Evolutionary conservation across 1,140 invertebrate genomes (phyloP).

Genomic region (Doryteuthis pealeii): DNA sequence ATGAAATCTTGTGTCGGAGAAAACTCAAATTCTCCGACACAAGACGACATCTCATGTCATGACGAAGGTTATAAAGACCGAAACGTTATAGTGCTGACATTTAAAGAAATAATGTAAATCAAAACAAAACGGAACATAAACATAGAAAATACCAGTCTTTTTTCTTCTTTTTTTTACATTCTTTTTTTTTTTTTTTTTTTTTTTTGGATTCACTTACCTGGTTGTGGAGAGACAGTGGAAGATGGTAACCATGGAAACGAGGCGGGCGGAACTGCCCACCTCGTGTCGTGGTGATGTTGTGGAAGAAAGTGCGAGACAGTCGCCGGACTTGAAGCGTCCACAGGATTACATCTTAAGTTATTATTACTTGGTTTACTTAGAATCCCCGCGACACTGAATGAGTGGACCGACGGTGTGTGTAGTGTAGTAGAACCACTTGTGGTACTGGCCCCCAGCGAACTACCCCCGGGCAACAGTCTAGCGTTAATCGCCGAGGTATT

Average conservation of each 20-base stretch:
- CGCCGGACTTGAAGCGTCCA: background rate
- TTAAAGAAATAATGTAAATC: background rate
- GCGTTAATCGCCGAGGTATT: background rate
- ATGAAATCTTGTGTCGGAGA: too few species aligned
- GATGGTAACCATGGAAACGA: constrained; percentile 6
- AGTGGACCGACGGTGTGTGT: constrained; percentile 1
- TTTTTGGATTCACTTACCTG: background rate
- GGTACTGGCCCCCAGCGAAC: background rate
- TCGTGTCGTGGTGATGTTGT: background rate
- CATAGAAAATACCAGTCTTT: background rate
- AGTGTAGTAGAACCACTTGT: background rate
- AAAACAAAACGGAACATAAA: background rate
- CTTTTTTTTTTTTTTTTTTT: background rate
- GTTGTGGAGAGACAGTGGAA: background rate
- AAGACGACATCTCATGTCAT: too few species aligned
- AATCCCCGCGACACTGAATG: constrained; percentile 11
- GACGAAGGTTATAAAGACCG: too few species aligned
- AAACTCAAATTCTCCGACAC: too few species aligned
- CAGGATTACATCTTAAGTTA: background rate
- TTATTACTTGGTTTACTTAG: constrained; percentile 8
- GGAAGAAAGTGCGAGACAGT: constrained; percentile 6
- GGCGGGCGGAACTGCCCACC: constrained; percentile 4
- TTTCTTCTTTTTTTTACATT: too few species aligned
- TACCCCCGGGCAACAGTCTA: background rate
- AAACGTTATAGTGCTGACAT: background rate